These are phyloP conservation scores for Ophion costatus DNA, from an alignment of 2,888 invertebrate species.

Conservation along the genomic window DNA sequence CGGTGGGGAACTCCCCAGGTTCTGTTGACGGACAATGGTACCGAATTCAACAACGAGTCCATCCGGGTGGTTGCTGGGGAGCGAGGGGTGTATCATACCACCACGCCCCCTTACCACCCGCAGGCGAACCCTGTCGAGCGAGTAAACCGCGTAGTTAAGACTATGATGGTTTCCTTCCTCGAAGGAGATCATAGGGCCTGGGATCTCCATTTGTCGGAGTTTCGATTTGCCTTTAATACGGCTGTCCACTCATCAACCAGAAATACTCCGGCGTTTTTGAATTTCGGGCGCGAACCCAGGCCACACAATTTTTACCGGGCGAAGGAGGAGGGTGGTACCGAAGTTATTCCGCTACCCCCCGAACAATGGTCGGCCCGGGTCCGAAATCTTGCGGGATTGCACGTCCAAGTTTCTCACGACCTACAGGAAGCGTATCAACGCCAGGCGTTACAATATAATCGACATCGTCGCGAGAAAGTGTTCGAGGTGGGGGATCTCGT, in stretches of 20 bases:
- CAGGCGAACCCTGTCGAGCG: constrained; percentile 41
- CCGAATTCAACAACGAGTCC: background rate
- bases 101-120: no score
- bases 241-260: constrained; percentile 2
- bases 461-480: background rate
- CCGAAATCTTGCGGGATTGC: background rate
- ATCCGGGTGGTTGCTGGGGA: background rate
- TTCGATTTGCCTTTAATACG: constrained; percentile 66
- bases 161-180: constrained; percentile 52
- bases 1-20: no score
- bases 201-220: constrained; percentile 61
- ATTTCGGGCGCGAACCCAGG: constrained; percentile 46
- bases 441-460: background rate
- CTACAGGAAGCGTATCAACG: background rate
- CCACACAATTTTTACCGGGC: background rate
- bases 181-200: constrained; percentile 62
- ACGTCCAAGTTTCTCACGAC: background rate
- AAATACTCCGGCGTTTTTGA: constrained; percentile 59
- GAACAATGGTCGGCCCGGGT: background rate
- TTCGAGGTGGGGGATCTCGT: background rate
- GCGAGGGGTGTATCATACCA: constrained; percentile 8
- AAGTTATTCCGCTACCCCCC: background rate
- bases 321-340: background rate
- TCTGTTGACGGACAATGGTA: background rate
- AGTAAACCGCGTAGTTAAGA: constrained; percentile 36